These are phyloP conservation scores for Drosophila burlai DNA, from an alignment of 1,140 invertebrate species.

Conservation along the genomic window DNA sequence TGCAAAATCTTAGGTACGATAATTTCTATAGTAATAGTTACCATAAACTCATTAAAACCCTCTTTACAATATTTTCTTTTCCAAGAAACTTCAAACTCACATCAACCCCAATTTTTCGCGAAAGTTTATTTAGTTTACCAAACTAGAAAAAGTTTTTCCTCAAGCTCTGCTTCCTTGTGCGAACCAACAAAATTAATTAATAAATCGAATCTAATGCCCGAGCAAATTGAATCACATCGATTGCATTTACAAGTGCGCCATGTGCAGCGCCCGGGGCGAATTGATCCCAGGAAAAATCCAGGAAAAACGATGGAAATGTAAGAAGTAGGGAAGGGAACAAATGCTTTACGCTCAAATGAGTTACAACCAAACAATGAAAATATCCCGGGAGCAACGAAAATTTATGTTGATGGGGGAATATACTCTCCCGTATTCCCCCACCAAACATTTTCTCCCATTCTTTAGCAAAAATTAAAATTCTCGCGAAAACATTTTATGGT, in stretches of 20 bases:
- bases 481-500: conserved; percentile 76
- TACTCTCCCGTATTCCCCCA: conserved; percentile 3
- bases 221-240: conserved; percentile 69
- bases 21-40: not conserved
- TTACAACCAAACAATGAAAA: conserved; percentile 74
- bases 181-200: conserved; percentile 69
- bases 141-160: conserved; percentile 25
- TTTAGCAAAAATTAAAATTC: conserved; percentile 70
- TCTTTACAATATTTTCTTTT: not conserved
- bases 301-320: conserved; percentile 20
- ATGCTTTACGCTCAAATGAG: conserved; percentile 77
- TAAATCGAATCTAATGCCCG: conserved; percentile 70
- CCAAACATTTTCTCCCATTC: conserved; percentile 12
- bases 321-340: conserved; percentile 25
- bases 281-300: conserved; percentile 10
- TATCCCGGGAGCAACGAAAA: conserved; percentile 41
- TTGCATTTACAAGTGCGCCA: conserved; percentile 63
- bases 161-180: conserved; percentile 5
- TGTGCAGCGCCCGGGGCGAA: conserved; percentile 44
- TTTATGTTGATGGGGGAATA: conserved; percentile 34
- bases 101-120: not conserved
- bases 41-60: not conserved
- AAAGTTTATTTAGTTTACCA: conserved; percentile 24
- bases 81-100: not conserved
- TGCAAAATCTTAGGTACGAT: no score